Conservation (phyloP, 1,140 invertebrate species). For the Apis laboriosa region DNA sequence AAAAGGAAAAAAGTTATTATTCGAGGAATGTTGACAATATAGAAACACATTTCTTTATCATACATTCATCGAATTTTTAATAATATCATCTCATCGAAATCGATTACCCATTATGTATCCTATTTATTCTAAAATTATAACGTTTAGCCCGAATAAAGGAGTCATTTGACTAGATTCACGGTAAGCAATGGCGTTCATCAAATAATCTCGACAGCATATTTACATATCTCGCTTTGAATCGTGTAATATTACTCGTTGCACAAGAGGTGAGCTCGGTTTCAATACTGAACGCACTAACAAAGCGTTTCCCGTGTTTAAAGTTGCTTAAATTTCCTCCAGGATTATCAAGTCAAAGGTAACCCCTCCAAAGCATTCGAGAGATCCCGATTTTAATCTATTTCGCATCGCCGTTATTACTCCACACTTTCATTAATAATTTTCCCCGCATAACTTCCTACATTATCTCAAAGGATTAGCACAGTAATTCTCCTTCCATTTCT, state of each 20-base stretch:
- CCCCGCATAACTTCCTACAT: background rate
- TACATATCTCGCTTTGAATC: constrained; percentile 1
- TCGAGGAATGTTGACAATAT: no score
- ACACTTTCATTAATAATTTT: constrained; percentile 1
- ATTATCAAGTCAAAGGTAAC: constrained; percentile 42
- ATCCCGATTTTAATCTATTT: constrained; percentile 1
- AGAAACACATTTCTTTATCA: no score
- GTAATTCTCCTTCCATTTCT: background rate
- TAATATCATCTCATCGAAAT: no score
- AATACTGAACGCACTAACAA: constrained; percentile 17
- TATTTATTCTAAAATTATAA: no score
- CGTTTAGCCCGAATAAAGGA: no score
- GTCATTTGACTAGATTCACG: no score
- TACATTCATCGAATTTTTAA: no score
- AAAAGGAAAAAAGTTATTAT: no score
- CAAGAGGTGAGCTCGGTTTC: background rate
- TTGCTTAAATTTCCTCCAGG: constrained; percentile 31
- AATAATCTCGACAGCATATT: constrained; percentile 10
- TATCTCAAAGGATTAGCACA: background rate
- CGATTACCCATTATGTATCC: no score
- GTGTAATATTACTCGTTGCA: background rate
- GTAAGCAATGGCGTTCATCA: no score
- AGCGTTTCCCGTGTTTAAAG: constrained; percentile 16
- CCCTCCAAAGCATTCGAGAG: background rate
- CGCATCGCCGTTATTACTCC: background rate